phyloP scores from a whole-genome alignment of 2,797 vertebrate species.

The Gallinago stenura region DNA sequence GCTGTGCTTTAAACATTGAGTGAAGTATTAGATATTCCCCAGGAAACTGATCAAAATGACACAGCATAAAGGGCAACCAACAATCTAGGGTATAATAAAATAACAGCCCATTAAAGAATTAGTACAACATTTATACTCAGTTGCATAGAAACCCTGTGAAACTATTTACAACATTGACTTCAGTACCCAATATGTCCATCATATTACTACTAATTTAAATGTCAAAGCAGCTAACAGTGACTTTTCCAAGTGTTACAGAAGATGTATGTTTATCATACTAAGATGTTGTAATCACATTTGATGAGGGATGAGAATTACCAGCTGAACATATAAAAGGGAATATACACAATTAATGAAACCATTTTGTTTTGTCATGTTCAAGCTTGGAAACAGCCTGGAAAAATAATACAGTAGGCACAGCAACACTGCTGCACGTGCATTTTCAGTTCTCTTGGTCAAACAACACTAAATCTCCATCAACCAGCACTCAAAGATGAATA shows the following conservation, averaged over 20 bases:
- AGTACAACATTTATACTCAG: constrained; percentile 21
- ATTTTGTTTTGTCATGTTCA: background rate
- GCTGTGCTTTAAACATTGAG: constrained; percentile 40
- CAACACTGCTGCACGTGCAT: fast-evolving
- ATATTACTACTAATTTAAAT: background rate
- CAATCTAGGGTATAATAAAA: constrained; percentile 49
- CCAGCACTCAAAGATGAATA: background rate
- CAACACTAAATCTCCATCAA: background rate
- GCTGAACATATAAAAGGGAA: background rate
- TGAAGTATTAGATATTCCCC: background rate
- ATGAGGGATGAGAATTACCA: background rate
- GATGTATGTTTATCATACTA: background rate
- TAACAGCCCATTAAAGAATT: constrained; percentile 33
- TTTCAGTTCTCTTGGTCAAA: background rate
- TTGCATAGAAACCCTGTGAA: constrained; percentile 21
- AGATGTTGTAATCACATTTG: background rate
- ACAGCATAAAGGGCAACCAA: constrained; percentile 45
- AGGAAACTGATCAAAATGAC: constrained; percentile 50
- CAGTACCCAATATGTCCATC: background rate
- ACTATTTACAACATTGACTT: background rate
- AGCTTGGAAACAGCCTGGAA: background rate
- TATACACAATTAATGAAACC: background rate
- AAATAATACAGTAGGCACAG: fast-evolving
- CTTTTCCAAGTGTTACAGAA: background rate
- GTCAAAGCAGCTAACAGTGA: background rate